Evolutionary conservation across 2,797 vertebrate genomes (phyloP), one percentile per base, ranked within the genome.

Genomic region (Naso thynnoides): DNA sequence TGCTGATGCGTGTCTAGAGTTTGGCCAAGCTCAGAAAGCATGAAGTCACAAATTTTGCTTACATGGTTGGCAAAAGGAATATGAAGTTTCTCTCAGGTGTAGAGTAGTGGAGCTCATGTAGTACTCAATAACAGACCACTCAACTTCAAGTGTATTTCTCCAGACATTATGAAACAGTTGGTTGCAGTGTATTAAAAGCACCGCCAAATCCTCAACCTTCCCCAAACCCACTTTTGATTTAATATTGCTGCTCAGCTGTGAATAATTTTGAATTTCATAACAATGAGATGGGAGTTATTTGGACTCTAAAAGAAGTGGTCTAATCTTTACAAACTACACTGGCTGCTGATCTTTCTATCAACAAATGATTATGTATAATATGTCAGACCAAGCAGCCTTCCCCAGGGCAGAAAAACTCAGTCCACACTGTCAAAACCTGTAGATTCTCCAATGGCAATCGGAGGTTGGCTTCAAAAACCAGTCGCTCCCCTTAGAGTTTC

Each of bases 1-100:
- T 54, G 50, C 27, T 53, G 69, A 76, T 45, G 54, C 7, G 0
- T 41, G 42, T 57, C 38, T 16, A 27, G 26, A 54, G 57, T 16
- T 18, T 8, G 15, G 6, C 23, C 6, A 2, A 33, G 38, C 21
- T 54, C 18, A 23, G 39, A 55, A 27, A 54, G 5, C 53, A 63
- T 18, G 21, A 54, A 50, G 50, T 41, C 11, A 5, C 19, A 61
- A 23, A 47, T 38, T 68, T 10, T 52, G 19, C 48, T 60, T 33
- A 38, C 11, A 2, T 6, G 5, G 8, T 18, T 62, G 44, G 45
- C 18, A 39, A 11, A 38, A 19, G 3, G 5, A n/a, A 50, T 47
- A 8, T 8, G 6, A 49, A 58, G 52, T 55, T 33, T 42, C n/a
- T 33, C 33, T 4, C 21, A 27, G 3, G 18, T 19, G 24, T 38